These are phyloP conservation scores for Apostichopus californicus DNA, from an alignment of 35 echinoderm and acorn worm species.

Conservation along the genomic window DNA sequence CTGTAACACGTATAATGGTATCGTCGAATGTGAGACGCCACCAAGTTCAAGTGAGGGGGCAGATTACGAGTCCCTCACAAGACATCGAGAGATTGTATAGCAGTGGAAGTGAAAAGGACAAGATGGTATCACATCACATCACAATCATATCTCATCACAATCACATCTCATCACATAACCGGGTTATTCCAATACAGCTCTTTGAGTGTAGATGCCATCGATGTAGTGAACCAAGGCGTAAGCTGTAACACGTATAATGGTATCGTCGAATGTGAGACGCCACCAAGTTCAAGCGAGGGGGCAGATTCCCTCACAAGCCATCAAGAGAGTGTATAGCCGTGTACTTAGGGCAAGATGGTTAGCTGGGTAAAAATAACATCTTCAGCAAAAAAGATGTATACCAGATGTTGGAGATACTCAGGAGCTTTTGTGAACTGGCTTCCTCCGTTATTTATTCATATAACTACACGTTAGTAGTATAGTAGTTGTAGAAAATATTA, in stretches of 20 bases:
- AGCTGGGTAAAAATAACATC: no score
- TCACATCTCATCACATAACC: no score
- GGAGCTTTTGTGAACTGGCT: no score
- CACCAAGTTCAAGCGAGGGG: slow-evolving; percentile 53
- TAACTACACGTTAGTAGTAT: no score
- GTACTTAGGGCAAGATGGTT: background rate
- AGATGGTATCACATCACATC: background rate
- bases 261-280: slow-evolving; percentile 53
- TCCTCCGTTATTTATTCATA: no score
- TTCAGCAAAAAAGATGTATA: no score
- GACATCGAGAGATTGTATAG: slow-evolving; percentile 35
- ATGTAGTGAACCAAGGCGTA: slow-evolving; percentile 6
- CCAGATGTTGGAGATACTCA: no score
- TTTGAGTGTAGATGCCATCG: background rate
- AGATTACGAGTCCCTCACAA: background rate
- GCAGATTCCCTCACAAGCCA: slow-evolving; percentile 11
- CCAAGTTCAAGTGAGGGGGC: slow-evolving; percentile 53
- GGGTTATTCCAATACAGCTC: background rate
- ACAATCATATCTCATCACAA: no score
- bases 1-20: slow-evolving; percentile 40
- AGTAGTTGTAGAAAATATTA: no score
- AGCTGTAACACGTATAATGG: slow-evolving; percentile 15
- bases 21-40: slow-evolving; percentile 51
- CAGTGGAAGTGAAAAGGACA: background rate
- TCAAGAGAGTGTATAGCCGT: slow-evolving; percentile 6